phyloP scores from a whole-genome alignment of 2,888 invertebrate genomes.

The Tigriopus californicus region DNA sequence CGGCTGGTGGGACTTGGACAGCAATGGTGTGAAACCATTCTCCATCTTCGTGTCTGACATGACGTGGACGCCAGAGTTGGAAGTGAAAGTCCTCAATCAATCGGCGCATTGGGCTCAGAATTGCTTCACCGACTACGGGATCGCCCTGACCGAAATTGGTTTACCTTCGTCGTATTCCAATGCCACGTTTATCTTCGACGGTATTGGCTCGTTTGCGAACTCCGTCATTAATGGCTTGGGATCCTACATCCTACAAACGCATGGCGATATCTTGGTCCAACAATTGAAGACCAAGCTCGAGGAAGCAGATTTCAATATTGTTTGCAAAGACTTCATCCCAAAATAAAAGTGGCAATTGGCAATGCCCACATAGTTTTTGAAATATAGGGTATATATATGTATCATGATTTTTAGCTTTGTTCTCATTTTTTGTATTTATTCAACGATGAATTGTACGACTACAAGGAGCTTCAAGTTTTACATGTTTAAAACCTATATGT shows the following conservation, averaged over 20 bases:
- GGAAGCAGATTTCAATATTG: too few relatives aligned
- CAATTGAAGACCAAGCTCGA: not conserved
- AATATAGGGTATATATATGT: too few relatives aligned
- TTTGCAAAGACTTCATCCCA: too few relatives aligned
- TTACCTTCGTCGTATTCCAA: not conserved
- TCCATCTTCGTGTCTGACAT: not conserved
- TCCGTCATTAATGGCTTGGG: not conserved
- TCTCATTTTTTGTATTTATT: too few relatives aligned
- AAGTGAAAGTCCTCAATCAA: not conserved
- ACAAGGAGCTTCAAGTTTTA: too few relatives aligned
- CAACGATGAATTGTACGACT: too few relatives aligned
- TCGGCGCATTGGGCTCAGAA: not conserved
- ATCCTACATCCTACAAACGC: not conserved
- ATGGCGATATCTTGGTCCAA: not conserved
- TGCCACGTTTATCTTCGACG: not conserved
- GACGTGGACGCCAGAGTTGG: not conserved
- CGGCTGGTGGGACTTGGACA: slow-evolving; percentile 1
- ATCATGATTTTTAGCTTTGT: too few relatives aligned
- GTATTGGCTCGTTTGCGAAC: not conserved
- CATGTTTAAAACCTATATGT: too few relatives aligned
- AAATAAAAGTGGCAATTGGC: too few relatives aligned
- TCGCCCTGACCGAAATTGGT: not conserved
- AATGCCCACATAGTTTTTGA: too few relatives aligned
- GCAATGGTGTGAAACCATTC: not conserved
- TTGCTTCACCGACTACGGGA: not conserved